A percentile compares a stretch with the other conserved stretches of the same genome.
Evolutionary conservation across 1,140 invertebrate genomes (phyloP).

Genomic region (Drosophila virilis): DNA sequence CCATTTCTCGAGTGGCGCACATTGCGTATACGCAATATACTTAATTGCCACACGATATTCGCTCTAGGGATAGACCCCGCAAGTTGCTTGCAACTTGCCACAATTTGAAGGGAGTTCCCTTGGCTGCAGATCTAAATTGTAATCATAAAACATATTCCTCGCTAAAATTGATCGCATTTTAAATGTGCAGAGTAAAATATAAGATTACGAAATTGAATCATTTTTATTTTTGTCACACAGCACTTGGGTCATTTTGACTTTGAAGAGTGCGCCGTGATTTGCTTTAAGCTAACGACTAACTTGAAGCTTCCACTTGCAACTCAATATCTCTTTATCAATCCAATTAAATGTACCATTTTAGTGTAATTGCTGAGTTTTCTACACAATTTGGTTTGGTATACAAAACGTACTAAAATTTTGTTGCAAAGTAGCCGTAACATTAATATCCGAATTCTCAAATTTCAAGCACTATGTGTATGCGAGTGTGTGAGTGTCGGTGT

Average conservation of each 20-base stretch:
- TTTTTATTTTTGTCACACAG: not conserved
- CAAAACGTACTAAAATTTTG: slow-evolving; percentile 18
- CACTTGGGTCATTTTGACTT: not conserved
- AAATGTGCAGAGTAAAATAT: too few relatives aligned
- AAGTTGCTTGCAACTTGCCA: not conserved
- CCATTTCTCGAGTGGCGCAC: not conserved
- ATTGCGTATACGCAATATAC: slow-evolving; percentile 42
- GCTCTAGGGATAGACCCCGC: too few relatives aligned
- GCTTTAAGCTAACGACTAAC: not conserved
- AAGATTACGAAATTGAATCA: too few relatives aligned
- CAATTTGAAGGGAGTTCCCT: not conserved
- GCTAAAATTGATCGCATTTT: too few relatives aligned
- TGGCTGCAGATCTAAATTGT: not conserved
- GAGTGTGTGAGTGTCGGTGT: too few relatives aligned
- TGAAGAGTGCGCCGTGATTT: not conserved
- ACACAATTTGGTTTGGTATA: slow-evolving; percentile 2
- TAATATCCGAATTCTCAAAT: slow-evolving; percentile 63
- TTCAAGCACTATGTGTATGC: slow-evolving; percentile 31
- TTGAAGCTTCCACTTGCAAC: not conserved
- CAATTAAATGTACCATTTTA: slow-evolving; percentile 1
- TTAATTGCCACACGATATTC: not conserved
- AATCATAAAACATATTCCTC: not conserved
- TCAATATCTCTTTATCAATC: not conserved
- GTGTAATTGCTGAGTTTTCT: slow-evolving; percentile 1
- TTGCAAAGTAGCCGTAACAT: slow-evolving; percentile 59